phyloP scores from a whole-genome alignment of 2,888 invertebrate genomes.

The Parthenolecanium corni region DNA sequence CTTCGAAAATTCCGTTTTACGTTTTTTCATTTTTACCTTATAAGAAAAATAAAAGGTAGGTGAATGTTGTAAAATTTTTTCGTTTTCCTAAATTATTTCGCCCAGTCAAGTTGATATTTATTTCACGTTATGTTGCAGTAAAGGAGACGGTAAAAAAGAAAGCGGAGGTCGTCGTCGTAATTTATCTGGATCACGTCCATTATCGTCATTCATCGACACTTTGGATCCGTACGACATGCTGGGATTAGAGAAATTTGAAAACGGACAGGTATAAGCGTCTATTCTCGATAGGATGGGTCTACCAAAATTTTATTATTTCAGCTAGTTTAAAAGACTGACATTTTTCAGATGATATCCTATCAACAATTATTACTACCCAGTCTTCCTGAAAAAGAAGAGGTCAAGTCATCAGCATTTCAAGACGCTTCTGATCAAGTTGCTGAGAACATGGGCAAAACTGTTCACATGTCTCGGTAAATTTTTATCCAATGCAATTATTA shows the following conservation, averaged over 20 bases:
- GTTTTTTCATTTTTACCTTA: slow-evolving; percentile 82
- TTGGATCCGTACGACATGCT: slow-evolving; percentile 75
- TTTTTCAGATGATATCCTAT: slow-evolving; percentile 22
- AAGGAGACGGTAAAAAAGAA: slow-evolving; percentile 41
- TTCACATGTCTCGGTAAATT: slow-evolving; percentile 15
- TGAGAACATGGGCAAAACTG: slow-evolving; percentile 1
- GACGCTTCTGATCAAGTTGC: neutral
- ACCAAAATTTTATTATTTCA: neutral
- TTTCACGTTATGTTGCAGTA: slow-evolving; percentile 8
- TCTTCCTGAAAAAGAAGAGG: neutral
- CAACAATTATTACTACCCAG: slow-evolving; percentile 7
- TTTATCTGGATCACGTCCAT: slow-evolving; percentile 66
- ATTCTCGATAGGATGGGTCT: neutral
- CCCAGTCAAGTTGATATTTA: neutral
- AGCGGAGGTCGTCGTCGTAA: slow-evolving; percentile 66
- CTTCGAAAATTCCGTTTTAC: slow-evolving; percentile 62
- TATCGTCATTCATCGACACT: slow-evolving; percentile 71
- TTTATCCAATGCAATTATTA: slow-evolving; percentile 19
- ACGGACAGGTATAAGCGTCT: slow-evolving; percentile 56
- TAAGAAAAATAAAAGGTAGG: slow-evolving; percentile 31
- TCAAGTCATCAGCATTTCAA: slow-evolving; percentile 2
- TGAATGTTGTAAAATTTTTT: neutral
- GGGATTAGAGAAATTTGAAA: slow-evolving; percentile 66
- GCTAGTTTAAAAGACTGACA: neutral
- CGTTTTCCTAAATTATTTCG: neutral